Evolutionary conservation across 2,797 vertebrate species (phyloP).

Genomic region (Aotus griseimembra): DNA sequence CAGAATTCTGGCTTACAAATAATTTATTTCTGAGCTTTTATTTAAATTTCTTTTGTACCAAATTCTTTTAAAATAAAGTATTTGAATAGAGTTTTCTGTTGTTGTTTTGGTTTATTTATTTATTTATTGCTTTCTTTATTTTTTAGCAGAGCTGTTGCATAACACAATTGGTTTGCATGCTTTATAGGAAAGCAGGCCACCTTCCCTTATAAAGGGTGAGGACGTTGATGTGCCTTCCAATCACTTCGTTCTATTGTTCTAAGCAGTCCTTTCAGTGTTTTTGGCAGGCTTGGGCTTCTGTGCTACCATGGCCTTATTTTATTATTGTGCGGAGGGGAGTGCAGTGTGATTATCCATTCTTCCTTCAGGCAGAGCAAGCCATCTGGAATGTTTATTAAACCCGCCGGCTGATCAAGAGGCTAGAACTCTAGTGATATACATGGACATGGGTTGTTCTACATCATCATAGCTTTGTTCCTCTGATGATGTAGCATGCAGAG

Average conservation of each 20-base stretch:
- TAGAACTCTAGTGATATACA: conserved; percentile 84
- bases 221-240: conserved; percentile 82
- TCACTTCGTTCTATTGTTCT: conserved; percentile 84
- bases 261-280: conserved; percentile 82
- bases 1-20: conserved; percentile 35
- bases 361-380: conserved; percentile 87
- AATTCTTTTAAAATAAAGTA: conserved; percentile 58
- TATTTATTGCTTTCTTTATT: conserved; percentile 1
- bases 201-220: conserved; percentile 82
- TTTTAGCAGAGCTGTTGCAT: conserved; percentile 68
- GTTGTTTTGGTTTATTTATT: neutral
- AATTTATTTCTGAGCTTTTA: conserved; percentile 53
- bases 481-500: conserved; percentile 83
- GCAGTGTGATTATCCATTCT: conserved; percentile 88
- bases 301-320: conserved; percentile 86
- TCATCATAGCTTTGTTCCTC: conserved; percentile 84
- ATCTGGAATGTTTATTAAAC: conserved; percentile 89
- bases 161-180: conserved; percentile 70
- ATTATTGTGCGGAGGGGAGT: conserved; percentile 87
- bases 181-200: conserved; percentile 82
- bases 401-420: conserved; percentile 84
- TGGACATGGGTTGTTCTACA: conserved; percentile 81
- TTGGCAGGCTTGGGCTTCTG: conserved; percentile 84
- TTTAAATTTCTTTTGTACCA: conserved; percentile 49
- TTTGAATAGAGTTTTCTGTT: conserved; percentile 58